Percentiles rank a stretch among this genome's conserved stretches.
Conservation (phyloP, 2,888 invertebrate genomes). For the Clunio marinus region DNA sequence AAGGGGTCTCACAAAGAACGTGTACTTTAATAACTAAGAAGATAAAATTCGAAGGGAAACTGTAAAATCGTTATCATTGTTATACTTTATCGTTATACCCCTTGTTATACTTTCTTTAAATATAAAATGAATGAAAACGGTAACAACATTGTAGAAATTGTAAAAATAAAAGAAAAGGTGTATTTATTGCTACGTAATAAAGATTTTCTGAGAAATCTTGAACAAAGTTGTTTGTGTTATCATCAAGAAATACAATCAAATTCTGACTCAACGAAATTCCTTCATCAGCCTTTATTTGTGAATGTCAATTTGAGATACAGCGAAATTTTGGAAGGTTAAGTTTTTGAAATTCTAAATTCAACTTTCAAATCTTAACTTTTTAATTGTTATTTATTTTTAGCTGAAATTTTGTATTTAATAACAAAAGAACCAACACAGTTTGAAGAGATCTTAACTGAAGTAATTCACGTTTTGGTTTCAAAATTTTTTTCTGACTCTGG, state of each 20-base stretch:
- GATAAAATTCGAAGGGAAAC: no score
- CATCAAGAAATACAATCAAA: neutral
- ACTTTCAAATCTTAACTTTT: neutral
- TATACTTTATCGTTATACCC: no score
- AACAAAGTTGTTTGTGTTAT: neutral
- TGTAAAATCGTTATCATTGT: no score
- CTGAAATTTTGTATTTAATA: neutral
- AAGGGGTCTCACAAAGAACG: no score
- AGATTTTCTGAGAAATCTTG: neutral
- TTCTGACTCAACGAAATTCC: neutral
- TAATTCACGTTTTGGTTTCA: neutral
- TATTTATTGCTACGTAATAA: neutral
- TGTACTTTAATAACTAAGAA: no score
- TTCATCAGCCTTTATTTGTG: neutral
- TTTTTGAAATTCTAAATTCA: neutral
- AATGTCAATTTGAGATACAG: neutral
- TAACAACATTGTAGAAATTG: no score
- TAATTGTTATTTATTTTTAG: neutral
- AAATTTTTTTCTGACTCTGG: neutral
- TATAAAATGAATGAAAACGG: no score
- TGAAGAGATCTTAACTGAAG: neutral
- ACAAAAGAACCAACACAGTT: neutral
- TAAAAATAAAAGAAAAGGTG: neutral
- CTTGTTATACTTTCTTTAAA: no score
- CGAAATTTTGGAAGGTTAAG: neutral